Evolutionary conservation across 2,113 vertebrate species (phyloP).

Genomic region (Dicaeum eximium): DNA sequence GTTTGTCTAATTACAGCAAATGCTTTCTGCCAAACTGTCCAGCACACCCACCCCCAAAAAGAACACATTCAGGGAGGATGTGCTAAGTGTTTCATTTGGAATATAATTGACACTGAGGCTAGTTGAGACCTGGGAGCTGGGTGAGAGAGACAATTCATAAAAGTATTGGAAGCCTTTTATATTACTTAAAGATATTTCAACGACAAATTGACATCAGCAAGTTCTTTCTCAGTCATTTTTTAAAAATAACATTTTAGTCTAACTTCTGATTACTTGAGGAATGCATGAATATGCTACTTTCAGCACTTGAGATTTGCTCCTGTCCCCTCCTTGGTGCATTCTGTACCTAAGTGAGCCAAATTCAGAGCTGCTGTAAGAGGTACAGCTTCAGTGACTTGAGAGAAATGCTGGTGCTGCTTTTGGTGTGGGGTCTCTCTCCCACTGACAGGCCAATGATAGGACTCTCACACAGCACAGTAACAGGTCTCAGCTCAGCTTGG

Average conservation of each 20-base stretch:
- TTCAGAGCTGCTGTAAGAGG: neutral
- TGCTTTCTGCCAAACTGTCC: neutral
- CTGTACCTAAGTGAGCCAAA: neutral
- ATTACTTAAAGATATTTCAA: constrained; percentile 15
- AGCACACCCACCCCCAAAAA: neutral
- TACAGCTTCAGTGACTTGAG: neutral
- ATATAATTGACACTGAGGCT: neutral
- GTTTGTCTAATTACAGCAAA: constrained; percentile 57
- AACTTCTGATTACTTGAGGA: constrained; percentile 40
- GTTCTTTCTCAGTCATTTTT: constrained; percentile 11
- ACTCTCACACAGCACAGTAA: neutral
- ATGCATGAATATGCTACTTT: neutral
- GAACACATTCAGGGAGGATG: neutral
- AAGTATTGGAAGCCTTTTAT: constrained; percentile 13
- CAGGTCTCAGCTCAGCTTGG: neutral
- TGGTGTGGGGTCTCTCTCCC: neutral
- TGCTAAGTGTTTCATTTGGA: neutral
- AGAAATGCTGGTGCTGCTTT: neutral
- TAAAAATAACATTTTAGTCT: neutral
- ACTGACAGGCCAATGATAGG: neutral
- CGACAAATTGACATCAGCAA: constrained; percentile 30
- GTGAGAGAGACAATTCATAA: neutral
- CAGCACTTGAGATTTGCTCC: constrained; percentile 2
- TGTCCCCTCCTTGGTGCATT: neutral
- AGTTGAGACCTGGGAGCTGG: neutral